Percentiles rank a stretch among this genome's conserved stretches.
Evolutionary conservation across 2,888 invertebrate species (phyloP).

Genomic region (Synanthedon myopaeformis): DNA sequence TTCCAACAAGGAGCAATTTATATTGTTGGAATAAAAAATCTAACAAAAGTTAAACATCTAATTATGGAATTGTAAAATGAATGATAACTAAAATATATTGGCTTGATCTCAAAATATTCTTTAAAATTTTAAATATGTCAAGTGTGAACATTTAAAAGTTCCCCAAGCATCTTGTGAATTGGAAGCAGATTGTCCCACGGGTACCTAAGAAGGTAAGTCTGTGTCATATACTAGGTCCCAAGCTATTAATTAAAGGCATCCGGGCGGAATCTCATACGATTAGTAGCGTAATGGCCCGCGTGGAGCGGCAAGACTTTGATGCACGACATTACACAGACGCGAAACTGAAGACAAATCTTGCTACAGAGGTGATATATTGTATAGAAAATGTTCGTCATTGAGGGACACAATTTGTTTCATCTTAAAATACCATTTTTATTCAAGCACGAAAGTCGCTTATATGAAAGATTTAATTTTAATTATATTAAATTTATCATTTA

Average conservation of each 20-base stretch:
- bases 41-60: too few species aligned
- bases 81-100: too few species aligned
- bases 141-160: too few species aligned
- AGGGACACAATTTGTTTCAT: neutral
- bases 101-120: too few species aligned
- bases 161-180: neutral
- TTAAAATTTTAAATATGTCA: too few species aligned
- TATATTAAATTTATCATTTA: neutral
- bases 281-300: constrained; percentile 52
- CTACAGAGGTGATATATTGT: neutral
- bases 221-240: constrained; percentile 1
- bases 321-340: constrained; percentile 14
- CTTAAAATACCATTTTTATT: too few species aligned
- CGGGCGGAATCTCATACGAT: constrained; percentile 54
- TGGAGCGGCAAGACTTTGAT: constrained; percentile 41
- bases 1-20: too few species aligned
- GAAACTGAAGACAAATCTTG: neutral
- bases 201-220: neutral
- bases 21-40: too few species aligned
- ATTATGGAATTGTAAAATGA: too few species aligned
- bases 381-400: neutral
- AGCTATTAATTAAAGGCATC: constrained; percentile 55
- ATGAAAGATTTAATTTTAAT: neutral
- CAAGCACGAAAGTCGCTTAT: neutral
- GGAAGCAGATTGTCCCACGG: neutral